These are phyloP conservation scores for Platypus cylindrus DNA, from an alignment of 2,888 invertebrate species.

Conservation along the genomic window DNA sequence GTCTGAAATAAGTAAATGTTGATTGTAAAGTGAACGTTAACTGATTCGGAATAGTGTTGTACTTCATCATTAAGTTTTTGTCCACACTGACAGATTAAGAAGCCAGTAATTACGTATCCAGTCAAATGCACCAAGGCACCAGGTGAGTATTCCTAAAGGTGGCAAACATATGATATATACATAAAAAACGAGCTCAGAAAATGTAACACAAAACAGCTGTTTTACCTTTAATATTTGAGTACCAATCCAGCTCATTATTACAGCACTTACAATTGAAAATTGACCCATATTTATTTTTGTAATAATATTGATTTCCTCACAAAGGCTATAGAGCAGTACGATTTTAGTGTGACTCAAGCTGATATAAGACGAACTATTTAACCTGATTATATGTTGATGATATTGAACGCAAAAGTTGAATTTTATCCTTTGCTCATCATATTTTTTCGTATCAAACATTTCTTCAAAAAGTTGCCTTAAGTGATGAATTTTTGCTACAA, in stretches of 20 bases:
- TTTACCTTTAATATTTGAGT: constrained; percentile 11
- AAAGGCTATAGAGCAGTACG: constrained; percentile 2
- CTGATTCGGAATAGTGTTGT: background rate
- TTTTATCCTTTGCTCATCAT: background rate
- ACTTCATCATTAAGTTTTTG: constrained; percentile 9
- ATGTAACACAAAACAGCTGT: background rate
- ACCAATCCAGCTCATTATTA: constrained; percentile 10
- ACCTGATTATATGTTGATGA: constrained; percentile 11
- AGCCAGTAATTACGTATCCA: constrained; percentile 10
- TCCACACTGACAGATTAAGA: constrained; percentile 8
- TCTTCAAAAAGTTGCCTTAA: constrained; percentile 7
- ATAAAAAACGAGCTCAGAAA: background rate
- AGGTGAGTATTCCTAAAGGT: constrained; percentile 8
- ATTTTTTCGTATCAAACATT: constrained; percentile 3
- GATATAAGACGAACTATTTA: no score
- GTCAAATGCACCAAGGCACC: constrained; percentile 9
- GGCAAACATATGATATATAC: background rate
- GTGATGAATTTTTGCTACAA: constrained; percentile 10
- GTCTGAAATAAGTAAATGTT: constrained; percentile 8
- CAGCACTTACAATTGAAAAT: constrained; percentile 6
- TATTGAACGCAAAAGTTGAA: constrained; percentile 10
- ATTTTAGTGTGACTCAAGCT: no score
- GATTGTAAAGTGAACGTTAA: no score
- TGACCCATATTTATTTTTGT: constrained; percentile 6
- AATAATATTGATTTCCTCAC: constrained; percentile 5